Conservation (phyloP, 2,113 vertebrate species). For the Bostrychus sinensis region DNA sequence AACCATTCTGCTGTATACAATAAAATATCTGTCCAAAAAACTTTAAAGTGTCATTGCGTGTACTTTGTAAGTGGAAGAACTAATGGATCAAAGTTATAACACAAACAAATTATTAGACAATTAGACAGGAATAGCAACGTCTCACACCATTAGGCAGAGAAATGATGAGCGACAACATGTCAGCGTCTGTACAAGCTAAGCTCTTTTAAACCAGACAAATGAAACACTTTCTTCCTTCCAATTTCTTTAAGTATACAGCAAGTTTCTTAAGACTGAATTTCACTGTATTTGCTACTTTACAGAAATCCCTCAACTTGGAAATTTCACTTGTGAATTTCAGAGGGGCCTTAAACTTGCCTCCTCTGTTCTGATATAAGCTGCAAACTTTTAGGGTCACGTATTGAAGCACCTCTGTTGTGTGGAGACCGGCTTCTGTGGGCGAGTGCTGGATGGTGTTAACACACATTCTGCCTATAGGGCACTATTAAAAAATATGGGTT, state of each 20-base stretch:
- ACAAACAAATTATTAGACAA: constrained; percentile 6
- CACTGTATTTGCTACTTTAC: background rate
- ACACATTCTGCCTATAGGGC: constrained; percentile 52
- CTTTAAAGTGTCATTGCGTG: too few species aligned
- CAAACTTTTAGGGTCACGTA: constrained; percentile 2
- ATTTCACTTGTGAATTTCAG: background rate
- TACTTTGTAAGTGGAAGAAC: too few species aligned
- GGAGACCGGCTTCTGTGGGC: constrained; percentile 22
- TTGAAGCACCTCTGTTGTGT: background rate
- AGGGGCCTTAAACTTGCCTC: background rate
- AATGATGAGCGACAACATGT: background rate
- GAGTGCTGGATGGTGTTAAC: constrained; percentile 24
- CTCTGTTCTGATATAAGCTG: background rate
- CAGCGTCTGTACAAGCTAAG: background rate
- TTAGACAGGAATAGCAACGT: background rate
- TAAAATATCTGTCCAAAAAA: too few species aligned
- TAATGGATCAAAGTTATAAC: background rate
- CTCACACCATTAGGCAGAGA: background rate
- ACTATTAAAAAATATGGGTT: constrained; percentile 56
- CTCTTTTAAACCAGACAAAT: background rate
- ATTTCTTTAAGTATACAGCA: background rate
- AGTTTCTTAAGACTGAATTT: background rate
- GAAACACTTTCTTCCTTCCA: background rate
- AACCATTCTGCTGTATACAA: too few species aligned
- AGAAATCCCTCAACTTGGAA: background rate